These are phyloP conservation scores for Ciconia boyciana DNA, from an alignment of 2,113 vertebrate genomes.

Conservation along the genomic window DNA sequence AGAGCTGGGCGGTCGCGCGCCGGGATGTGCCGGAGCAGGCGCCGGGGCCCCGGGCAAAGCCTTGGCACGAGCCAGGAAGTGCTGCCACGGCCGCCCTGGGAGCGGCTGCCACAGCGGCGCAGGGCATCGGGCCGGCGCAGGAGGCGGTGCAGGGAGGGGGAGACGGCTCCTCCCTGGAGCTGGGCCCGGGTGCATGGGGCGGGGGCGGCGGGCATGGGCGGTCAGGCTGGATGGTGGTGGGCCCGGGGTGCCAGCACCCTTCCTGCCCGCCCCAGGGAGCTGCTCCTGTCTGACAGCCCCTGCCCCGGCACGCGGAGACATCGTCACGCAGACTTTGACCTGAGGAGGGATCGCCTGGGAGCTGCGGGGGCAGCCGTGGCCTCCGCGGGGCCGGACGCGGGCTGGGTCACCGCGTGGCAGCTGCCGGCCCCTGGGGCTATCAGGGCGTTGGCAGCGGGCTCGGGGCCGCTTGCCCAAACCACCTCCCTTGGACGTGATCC, in stretches of 20 bases:
- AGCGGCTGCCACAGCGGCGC: too few relatives aligned
- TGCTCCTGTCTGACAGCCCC: neutral
- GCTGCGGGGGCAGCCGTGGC: neutral
- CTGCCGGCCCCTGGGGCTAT: too few relatives aligned
- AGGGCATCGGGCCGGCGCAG: too few relatives aligned
- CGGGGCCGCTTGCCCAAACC: neutral
- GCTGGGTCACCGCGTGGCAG: neutral
- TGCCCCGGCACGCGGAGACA: accelerated
- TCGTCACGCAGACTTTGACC: neutral
- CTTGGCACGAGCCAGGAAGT: too few relatives aligned
- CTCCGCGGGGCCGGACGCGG: accelerated
- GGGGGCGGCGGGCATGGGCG: accelerated
- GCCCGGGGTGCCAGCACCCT: neutral
- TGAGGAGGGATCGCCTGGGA: neutral
- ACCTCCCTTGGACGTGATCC: neutral
- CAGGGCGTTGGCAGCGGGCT: neutral
- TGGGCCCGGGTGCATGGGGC: neutral
- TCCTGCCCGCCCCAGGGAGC: neutral
- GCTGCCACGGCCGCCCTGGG: too few relatives aligned
- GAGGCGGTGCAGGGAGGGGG: too few relatives aligned
- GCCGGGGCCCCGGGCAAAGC: too few relatives aligned
- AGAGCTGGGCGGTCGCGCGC: too few relatives aligned
- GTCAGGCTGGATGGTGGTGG: accelerated
- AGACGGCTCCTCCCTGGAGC: too few relatives aligned
- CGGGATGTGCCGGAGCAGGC: too few relatives aligned